These are phyloP conservation scores for Bufo gargarizans DNA, from an alignment of 2,113 vertebrate genomes.

Conservation along the genomic window DNA sequence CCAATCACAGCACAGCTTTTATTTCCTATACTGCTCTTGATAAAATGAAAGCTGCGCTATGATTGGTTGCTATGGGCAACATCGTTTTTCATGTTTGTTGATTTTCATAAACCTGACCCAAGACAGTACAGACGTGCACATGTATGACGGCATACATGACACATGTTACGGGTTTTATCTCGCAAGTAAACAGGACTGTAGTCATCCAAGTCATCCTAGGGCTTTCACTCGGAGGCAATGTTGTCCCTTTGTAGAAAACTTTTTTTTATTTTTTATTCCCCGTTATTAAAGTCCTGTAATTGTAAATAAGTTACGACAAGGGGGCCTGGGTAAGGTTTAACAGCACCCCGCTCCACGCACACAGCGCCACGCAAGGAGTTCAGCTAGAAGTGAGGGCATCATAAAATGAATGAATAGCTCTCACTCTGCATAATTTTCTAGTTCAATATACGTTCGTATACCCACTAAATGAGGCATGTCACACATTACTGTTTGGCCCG, in stretches of 20 bases:
- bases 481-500: slow-evolving; percentile 80
- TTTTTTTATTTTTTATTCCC: slow-evolving; percentile 27
- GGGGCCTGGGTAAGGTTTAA: slow-evolving; percentile 43
- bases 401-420: slow-evolving; percentile 89
- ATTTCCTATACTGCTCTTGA: too few species aligned
- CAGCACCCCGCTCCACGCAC: slow-evolving; percentile 16
- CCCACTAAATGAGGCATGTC: slow-evolving; percentile 83
- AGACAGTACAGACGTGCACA: neutral
- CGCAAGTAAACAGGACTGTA: neutral
- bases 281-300: slow-evolving; percentile 43
- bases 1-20: too few species aligned
- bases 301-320: slow-evolving; percentile 48
- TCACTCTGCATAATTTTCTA: slow-evolving; percentile 88
- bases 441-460: slow-evolving; percentile 89
- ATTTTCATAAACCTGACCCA: too few species aligned
- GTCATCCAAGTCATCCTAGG: neutral
- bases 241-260: slow-evolving; percentile 15
- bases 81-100: too few species aligned
- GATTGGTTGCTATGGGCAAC: too few species aligned
- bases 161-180: neutral
- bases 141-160: neutral
- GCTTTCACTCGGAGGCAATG: neutral
- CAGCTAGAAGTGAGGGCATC: slow-evolving; percentile 78
- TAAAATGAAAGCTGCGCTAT: too few species aligned
- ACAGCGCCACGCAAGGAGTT: slow-evolving; percentile 36